Evolutionary conservation across 1,140 invertebrate genomes (phyloP), one percentile per base, ranked within the genome.

Genomic region (Nasonia vitripennis): DNA sequence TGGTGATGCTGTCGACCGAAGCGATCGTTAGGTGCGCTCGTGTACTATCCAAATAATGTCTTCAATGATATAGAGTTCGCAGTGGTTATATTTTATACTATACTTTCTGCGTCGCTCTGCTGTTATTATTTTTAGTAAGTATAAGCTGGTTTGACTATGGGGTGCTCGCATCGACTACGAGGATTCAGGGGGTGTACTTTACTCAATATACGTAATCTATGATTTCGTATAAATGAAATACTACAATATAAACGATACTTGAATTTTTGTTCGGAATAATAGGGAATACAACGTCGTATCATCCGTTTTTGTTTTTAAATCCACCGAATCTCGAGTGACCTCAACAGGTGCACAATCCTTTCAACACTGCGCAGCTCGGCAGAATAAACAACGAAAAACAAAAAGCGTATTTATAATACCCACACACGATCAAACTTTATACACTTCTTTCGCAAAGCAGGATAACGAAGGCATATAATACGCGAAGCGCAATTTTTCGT

Each of bases 1-100:
- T 14, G 31, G 41, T 78, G 20, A 20, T 20, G 78, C 78, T 51
- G 68, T 31, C 55, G 55, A 67, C 41, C 75, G 51, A 79, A 41
- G 78, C 55, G 78, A n/a, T 68, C 68, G n/a, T 14, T 78, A 23
- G n/a, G 75, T 78, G 75, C 48, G 51, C 75, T 78, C 48, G 75
- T 27, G 23, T 51, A 78, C 37, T 7, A 71, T n/a, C 31, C 23
- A 71, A 71, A 31, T 62, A 45, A 9, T 10, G n/a, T 79, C 73
- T 75, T 37, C 20, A n/a, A 62, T 55, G 17, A 20, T 2, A 41
- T 17, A 79, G 78, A n/a, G 55, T 79, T 62, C 27, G 1, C 27
- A 27, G 27, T 27, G 27, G 27, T 27, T n/a, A 20, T 5, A 20
- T 62, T 20, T 62, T 20, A n/a, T 20, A 62, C 3, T 6, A 20